Evolutionary conservation across 1,140 invertebrate species (phyloP).

Genomic region (Branchinecta lindahli): DNA sequence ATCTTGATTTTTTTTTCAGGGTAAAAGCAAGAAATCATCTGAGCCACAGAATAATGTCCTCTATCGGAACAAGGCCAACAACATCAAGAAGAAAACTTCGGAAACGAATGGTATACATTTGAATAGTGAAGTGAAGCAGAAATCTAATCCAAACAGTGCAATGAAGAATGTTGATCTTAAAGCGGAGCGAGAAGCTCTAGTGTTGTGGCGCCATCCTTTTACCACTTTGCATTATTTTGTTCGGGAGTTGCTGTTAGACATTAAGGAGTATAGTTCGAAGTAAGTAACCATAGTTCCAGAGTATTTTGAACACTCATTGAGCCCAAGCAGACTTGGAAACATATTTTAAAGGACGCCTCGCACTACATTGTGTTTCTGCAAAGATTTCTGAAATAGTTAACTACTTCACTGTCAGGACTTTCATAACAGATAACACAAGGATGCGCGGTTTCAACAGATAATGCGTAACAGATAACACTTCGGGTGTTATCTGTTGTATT

Average conservation of each 20-base stretch:
- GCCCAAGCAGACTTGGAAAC: too few relatives aligned
- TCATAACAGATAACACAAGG: too few relatives aligned
- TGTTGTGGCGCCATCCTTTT: not conserved
- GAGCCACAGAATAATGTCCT: not conserved
- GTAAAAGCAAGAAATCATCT: not conserved
- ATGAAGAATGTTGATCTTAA: not conserved
- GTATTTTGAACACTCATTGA: too few relatives aligned
- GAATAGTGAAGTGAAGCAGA: not conserved
- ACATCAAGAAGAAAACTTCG: not conserved
- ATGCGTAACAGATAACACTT: too few relatives aligned
- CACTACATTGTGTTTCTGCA: too few relatives aligned
- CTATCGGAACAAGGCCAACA: not conserved
- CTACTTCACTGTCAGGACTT: too few relatives aligned
- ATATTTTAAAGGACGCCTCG: too few relatives aligned
- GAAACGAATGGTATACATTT: slow-evolving; percentile 1
- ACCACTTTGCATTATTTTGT: slow-evolving; percentile 4
- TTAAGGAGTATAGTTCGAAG: slow-evolving; percentile 1
- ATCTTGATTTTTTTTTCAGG: not conserved
- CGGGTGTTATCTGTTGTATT: too few relatives aligned
- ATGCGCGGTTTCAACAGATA: too few relatives aligned
- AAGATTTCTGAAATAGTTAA: too few relatives aligned
- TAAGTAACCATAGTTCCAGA: not conserved
- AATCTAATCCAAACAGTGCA: too few relatives aligned
- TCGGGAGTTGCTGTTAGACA: not conserved
- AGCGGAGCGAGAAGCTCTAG: not conserved